phyloP scores from a whole-genome alignment of 2,888 invertebrate genomes.

The Rotaria socialis region DNA sequence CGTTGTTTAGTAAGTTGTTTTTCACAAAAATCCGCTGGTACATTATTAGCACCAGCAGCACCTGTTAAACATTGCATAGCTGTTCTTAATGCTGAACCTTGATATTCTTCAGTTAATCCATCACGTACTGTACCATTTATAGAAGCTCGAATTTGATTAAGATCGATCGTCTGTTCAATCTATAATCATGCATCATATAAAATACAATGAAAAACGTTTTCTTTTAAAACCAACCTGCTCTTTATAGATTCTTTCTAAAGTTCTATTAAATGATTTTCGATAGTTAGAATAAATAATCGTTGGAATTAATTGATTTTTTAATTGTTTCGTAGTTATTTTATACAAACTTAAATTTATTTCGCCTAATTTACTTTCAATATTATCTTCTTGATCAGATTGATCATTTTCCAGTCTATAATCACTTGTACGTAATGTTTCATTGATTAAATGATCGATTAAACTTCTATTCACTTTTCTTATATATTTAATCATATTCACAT shows the following conservation, averaged over 20 bases:
- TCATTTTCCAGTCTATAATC: not conserved
- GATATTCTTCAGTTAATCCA: not conserved
- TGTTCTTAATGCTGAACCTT: not conserved
- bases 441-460: not conserved
- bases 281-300: not conserved
- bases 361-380: not conserved
- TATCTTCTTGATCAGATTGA: not conserved
- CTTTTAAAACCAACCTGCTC: not conserved
- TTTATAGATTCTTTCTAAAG: conserved; percentile 3
- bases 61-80: conserved; percentile 1
- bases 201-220: not conserved
- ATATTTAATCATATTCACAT: conserved; percentile 8
- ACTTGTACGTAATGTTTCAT: not conserved
- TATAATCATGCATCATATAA: not conserved
- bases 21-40: conserved; percentile 12
- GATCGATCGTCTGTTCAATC: not conserved
- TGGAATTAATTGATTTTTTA: not conserved
- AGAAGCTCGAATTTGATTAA: not conserved
- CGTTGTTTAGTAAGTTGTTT: conserved; percentile 16
- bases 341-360: not conserved
- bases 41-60: not conserved
- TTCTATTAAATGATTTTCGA: not conserved
- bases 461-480: not conserved
- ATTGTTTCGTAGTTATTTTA: not conserved
- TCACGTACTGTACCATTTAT: not conserved